Evolutionary conservation across 2,113 vertebrate genomes (phyloP).

Genomic region (Scomber scombrus): DNA sequence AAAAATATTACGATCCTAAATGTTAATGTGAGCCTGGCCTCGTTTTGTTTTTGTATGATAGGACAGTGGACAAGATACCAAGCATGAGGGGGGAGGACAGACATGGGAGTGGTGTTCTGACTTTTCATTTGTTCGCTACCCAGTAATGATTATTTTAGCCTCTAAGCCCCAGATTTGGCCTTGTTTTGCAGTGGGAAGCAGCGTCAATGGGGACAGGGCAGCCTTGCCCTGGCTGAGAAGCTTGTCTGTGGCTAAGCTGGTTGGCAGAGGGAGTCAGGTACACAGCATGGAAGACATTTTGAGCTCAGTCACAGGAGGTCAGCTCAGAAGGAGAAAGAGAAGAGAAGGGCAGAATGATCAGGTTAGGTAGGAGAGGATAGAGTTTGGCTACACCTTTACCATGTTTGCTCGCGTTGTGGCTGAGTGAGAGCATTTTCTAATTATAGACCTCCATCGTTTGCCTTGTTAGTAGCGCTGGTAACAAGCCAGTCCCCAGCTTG

Average conservation of each 20-base stretch:
- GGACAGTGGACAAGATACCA: constrained; percentile 58
- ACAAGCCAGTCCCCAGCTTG: constrained; percentile 81
- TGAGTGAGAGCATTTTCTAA: constrained; percentile 72
- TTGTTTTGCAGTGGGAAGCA: constrained; percentile 74
- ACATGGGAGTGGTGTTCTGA: constrained; percentile 68
- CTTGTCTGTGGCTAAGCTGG: constrained; percentile 75
- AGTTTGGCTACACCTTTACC: constrained; percentile 34
- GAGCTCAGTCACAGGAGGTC: constrained; percentile 41
- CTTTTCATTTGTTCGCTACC: constrained; percentile 77
- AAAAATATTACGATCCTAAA: constrained; percentile 29
- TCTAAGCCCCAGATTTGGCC: constrained; percentile 82
- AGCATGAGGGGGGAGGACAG: constrained; percentile 24
- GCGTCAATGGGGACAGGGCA: constrained; percentile 67
- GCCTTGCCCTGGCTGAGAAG: constrained; percentile 72
- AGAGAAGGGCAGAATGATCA: background rate
- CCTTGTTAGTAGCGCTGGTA: constrained; percentile 73
- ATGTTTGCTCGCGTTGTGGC: constrained; percentile 33
- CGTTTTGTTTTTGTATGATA: constrained; percentile 45
- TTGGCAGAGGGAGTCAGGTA: constrained; percentile 70
- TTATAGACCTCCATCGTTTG: constrained; percentile 72
- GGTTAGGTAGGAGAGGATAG: constrained; percentile 16
- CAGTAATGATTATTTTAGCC: constrained; percentile 83
- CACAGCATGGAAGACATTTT: constrained; percentile 54
- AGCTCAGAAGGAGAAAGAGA: constrained; percentile 22
- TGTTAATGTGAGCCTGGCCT: constrained; percentile 35